Conservation (phyloP, 2,113 vertebrate species). For the Hyla sarda region DNA sequence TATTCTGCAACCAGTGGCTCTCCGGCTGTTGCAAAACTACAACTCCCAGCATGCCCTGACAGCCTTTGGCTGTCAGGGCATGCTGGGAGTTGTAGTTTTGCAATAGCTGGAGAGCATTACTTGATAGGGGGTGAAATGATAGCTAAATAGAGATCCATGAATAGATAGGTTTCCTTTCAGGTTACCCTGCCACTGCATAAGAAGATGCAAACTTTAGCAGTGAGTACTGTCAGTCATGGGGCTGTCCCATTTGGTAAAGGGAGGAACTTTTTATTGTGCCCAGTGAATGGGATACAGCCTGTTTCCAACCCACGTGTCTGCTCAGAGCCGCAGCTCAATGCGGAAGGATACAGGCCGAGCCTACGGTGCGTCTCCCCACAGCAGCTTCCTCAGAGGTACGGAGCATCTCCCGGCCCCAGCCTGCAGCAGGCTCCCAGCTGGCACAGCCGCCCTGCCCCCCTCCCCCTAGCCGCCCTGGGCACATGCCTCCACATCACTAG, state of each 20-base stretch:
- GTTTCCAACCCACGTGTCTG: constrained; percentile 54
- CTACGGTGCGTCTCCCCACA: constrained; percentile 34
- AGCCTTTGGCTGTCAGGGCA: too few species aligned
- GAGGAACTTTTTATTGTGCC: constrained; percentile 32
- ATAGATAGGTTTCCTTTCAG: too few species aligned
- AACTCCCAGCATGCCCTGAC: too few species aligned
- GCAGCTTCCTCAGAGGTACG: constrained; percentile 22
- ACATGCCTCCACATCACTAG: background rate
- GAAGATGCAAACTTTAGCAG: too few species aligned
- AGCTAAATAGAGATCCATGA: too few species aligned
- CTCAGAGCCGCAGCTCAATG: background rate
- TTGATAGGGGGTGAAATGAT: too few species aligned
- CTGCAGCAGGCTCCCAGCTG: background rate
- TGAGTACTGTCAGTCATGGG: background rate
- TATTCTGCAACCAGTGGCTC: too few species aligned
- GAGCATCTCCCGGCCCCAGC: background rate
- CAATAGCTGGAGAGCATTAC: too few species aligned
- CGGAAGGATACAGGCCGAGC: background rate
- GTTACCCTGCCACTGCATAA: too few species aligned
- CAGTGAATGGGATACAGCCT: constrained; percentile 3
- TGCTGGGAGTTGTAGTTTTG: too few species aligned
- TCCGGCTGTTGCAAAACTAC: too few species aligned
- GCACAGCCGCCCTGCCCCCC: too few species aligned
- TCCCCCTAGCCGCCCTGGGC: background rate
- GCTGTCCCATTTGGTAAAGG: background rate